A percentile compares a stretch with the other conserved stretches of the same genome.
phyloP scores from a whole-genome alignment of 2,113 vertebrate species.

The Ifrita kowaldi region DNA sequence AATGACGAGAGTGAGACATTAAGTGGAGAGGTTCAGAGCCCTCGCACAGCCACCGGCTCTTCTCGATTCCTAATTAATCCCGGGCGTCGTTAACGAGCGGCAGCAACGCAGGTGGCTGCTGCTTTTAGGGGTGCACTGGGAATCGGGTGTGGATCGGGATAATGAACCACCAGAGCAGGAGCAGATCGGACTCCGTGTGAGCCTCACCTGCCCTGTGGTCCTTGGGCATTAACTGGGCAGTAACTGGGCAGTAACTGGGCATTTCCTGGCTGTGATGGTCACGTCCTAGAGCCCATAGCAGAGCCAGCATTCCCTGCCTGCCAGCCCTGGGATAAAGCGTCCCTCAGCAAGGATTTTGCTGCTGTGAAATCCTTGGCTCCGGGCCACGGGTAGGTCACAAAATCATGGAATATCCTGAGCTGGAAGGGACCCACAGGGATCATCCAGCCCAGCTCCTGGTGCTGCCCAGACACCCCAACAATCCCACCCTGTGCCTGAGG shows the following conservation, averaged over 20 bases:
- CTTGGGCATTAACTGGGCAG: background rate
- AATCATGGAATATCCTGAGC: background rate
- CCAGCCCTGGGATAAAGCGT: background rate
- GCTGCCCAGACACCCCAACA: background rate
- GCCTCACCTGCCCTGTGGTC: background rate
- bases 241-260: too few species aligned
- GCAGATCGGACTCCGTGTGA: background rate
- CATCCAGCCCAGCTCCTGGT: background rate
- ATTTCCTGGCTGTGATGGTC: accelerated
- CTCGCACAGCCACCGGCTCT: background rate
- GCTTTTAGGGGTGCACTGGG: background rate
- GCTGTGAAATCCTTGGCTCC: background rate
- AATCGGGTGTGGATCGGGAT: background rate
- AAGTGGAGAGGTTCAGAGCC: background rate
- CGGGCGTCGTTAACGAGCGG: background rate
- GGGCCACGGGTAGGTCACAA: background rate
- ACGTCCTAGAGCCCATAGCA: accelerated
- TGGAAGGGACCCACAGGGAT: background rate
- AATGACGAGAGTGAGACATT: background rate
- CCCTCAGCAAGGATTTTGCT: background rate
- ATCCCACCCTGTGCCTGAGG: background rate
- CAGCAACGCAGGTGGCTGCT: background rate
- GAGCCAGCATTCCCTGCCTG: background rate
- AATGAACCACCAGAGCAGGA: background rate
- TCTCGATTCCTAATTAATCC: background rate